A percentile compares a stretch with the other conserved stretches of the same genome.
phyloP scores from a whole-genome alignment of 1,140 invertebrate species.

The Zaprionus capensis region DNA sequence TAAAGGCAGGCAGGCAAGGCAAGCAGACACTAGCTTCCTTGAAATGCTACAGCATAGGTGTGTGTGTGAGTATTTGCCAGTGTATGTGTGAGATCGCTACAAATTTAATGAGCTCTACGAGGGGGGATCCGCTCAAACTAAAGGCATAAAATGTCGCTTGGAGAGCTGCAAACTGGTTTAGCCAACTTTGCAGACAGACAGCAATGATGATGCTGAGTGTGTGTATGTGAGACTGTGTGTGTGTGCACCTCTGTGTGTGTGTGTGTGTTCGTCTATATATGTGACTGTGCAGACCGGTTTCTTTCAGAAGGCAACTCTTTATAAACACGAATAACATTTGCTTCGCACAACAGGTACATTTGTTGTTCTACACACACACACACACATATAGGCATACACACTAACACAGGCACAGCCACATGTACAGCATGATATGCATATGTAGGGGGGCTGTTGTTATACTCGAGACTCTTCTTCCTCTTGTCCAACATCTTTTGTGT shows the following conservation, averaged over 20 bases:
- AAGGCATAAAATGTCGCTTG: constrained; percentile 55
- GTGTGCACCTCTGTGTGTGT: constrained; percentile 54
- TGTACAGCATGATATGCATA: constrained; percentile 32
- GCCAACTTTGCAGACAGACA: constrained; percentile 13
- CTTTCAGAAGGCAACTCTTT: constrained; percentile 37
- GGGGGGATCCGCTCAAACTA: constrained; percentile 24
- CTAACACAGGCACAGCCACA: constrained; percentile 34
- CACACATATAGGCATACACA: not conserved
- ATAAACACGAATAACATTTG: constrained; percentile 54
- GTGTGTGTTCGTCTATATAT: constrained; percentile 45
- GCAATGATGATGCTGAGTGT: constrained; percentile 52
- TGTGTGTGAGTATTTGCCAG: not conserved
- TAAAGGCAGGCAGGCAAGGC: not conserved
- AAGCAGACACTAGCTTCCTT: constrained; percentile 14
- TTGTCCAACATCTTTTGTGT: not conserved
- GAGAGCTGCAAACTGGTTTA: constrained; percentile 49
- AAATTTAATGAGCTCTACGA: constrained; percentile 47
- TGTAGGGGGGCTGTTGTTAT: constrained; percentile 24
- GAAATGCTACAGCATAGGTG: not conserved
- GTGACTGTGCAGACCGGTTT: constrained; percentile 49
- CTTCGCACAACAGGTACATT: constrained; percentile 56
- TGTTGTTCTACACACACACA: constrained; percentile 34
- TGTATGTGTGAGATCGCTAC: constrained; percentile 24
- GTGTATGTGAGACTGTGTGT: constrained; percentile 46
- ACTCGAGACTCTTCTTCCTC: constrained; percentile 1